Evolutionary conservation across 2,797 vertebrate genomes (phyloP).

Genomic region (Protonibea diacanthus): DNA sequence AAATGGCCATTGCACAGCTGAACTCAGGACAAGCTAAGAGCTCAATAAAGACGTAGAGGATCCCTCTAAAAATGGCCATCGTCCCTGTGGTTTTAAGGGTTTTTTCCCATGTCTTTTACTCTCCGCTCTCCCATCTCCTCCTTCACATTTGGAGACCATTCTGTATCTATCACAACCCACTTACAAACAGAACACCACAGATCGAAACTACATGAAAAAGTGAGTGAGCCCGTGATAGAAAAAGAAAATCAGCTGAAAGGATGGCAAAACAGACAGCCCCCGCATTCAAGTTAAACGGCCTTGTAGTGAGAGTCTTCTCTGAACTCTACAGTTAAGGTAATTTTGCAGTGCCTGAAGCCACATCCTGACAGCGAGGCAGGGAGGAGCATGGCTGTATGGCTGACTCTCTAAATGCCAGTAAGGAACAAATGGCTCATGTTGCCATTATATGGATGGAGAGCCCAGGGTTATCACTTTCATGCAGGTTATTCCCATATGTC

Average conservation of each 20-base stretch:
- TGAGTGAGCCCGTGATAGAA: constrained; percentile 23
- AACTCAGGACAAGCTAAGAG: constrained; percentile 31
- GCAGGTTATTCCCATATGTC: constrained; percentile 58
- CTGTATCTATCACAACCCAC: constrained; percentile 53
- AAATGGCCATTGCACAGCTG: constrained; percentile 46
- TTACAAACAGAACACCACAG: constrained; percentile 47
- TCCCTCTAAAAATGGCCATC: constrained; percentile 24
- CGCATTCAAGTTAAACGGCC: constrained; percentile 44
- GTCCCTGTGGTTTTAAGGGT: constrained; percentile 3
- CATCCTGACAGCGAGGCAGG: constrained; percentile 38
- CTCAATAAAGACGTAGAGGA: constrained; percentile 29
- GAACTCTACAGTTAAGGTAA: constrained; percentile 45
- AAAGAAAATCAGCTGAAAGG: constrained; percentile 38
- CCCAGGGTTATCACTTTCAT: constrained; percentile 62
- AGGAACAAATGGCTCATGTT: constrained; percentile 60
- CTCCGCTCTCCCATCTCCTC: constrained; percentile 16
- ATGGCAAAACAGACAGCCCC: constrained; percentile 36
- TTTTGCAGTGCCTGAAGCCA: constrained; percentile 53
- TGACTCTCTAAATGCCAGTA: constrained; percentile 29
- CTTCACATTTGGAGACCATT: constrained; percentile 31
- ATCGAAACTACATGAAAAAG: constrained; percentile 51
- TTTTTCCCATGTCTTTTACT: constrained; percentile 23
- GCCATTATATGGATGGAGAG: constrained; percentile 55
- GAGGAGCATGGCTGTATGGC: constrained; percentile 28
- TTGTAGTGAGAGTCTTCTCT: constrained; percentile 51